These are phyloP conservation scores for Coranthus polyacanthus DNA, from an alignment of 2,797 vertebrate species.

Conservation along the genomic window DNA sequence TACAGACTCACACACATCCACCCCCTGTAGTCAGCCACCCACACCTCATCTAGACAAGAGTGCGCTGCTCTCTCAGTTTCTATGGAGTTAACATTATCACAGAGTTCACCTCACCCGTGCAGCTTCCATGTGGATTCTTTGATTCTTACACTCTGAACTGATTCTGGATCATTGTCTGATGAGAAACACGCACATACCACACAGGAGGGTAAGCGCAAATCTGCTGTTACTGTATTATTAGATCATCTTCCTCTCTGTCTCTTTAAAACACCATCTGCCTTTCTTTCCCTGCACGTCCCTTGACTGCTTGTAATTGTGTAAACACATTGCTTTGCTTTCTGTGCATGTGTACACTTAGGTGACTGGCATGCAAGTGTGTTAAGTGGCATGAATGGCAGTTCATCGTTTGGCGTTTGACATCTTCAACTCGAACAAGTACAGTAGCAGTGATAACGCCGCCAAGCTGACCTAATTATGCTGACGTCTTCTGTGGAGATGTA, in stretches of 20 bases:
- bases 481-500: constrained; percentile 12
- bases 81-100: neutral
- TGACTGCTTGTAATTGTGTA: neutral
- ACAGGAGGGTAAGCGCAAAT: constrained; percentile 22
- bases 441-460: constrained; percentile 11
- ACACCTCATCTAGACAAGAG: constrained; percentile 1
- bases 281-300: neutral
- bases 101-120: neutral
- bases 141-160: constrained; percentile 2
- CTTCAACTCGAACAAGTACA: constrained; percentile 8
- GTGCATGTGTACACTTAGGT: neutral
- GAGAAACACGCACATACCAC: constrained; percentile 31
- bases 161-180: constrained; percentile 19
- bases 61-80: neutral
- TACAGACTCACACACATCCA: constrained; percentile 2
- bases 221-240: neutral
- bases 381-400: constrained; percentile 13
- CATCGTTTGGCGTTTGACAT: constrained; percentile 4
- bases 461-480: constrained; percentile 37
- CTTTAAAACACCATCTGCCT: neutral
- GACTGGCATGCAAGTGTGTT: neutral
- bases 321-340: neutral
- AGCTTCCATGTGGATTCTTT: constrained; percentile 6
- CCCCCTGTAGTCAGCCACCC: constrained; percentile 7
- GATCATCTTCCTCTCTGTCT: neutral